Evolutionary conservation across 2,797 vertebrate genomes (phyloP).

Genomic region (Mormyrus proboscirostris): DNA sequence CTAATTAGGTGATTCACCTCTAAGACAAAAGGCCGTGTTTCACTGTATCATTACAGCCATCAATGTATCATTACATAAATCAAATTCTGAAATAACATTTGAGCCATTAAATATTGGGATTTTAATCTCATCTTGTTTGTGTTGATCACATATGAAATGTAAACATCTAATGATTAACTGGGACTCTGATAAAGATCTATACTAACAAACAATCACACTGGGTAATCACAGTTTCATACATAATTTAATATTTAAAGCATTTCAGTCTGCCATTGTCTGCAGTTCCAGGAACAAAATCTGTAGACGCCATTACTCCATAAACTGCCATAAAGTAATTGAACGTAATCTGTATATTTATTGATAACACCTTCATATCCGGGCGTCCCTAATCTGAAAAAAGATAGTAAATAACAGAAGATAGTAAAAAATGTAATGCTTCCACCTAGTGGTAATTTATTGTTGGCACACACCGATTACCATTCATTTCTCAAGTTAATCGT

Average conservation of each 20-base stretch:
- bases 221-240: neutral
- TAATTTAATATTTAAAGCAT: neutral
- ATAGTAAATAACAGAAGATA: neutral
- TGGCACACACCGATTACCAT: neutral
- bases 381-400: neutral
- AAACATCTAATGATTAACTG: neutral
- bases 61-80: neutral
- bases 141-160: neutral
- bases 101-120: neutral
- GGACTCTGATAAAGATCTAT: neutral
- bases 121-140: neutral
- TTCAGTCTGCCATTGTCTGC: neutral
- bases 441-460: slow-evolving; percentile 4
- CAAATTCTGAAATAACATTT: neutral
- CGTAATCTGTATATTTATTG: neutral
- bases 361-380: neutral
- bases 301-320: neutral
- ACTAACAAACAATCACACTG: neutral
- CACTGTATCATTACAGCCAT: neutral
- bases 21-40: neutral
- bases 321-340: neutral
- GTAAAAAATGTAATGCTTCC: slow-evolving; percentile 13
- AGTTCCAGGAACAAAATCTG: neutral
- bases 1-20: neutral
- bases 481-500: neutral